Evolutionary conservation across 2,888 invertebrate species (phyloP).

Genomic region (Mamestra brassicae): DNA sequence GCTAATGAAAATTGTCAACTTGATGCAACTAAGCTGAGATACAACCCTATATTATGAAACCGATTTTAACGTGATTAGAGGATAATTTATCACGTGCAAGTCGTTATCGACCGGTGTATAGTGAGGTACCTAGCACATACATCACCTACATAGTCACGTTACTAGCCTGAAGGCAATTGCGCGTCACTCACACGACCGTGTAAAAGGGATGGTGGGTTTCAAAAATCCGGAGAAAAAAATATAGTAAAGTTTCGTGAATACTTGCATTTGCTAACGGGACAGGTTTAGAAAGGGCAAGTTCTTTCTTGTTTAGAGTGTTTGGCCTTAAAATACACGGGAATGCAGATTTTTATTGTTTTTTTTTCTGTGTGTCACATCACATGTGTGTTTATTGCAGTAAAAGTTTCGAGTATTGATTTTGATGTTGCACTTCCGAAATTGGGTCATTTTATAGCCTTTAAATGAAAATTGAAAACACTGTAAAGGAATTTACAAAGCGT

Average conservation of each 20-base stretch:
- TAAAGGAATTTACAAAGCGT: too few species aligned
- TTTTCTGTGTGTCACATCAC: background rate
- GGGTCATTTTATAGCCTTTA: background rate
- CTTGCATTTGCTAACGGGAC: background rate
- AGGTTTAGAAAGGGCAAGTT: background rate
- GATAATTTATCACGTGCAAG: conserved; percentile 8
- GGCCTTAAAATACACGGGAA: background rate
- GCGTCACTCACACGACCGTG: background rate
- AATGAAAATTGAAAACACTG: too few species aligned
- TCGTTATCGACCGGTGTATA: background rate
- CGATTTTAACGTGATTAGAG: conserved; percentile 1
- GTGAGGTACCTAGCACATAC: background rate
- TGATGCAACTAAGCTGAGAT: background rate
- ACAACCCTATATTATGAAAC: background rate
- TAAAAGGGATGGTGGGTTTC: background rate
- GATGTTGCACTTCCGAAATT: background rate
- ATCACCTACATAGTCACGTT: background rate
- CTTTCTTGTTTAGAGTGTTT: background rate
- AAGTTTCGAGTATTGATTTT: background rate
- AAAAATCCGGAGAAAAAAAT: background rate
- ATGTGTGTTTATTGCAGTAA: background rate
- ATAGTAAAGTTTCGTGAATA: background rate
- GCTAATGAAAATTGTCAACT: background rate
- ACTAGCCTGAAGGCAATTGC: background rate
- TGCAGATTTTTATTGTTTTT: background rate